A percentile compares a stretch with the other conserved stretches of the same genome.
Evolutionary conservation across 2,888 invertebrate genomes (phyloP).

Genomic region (Nomada goodeniana): DNA sequence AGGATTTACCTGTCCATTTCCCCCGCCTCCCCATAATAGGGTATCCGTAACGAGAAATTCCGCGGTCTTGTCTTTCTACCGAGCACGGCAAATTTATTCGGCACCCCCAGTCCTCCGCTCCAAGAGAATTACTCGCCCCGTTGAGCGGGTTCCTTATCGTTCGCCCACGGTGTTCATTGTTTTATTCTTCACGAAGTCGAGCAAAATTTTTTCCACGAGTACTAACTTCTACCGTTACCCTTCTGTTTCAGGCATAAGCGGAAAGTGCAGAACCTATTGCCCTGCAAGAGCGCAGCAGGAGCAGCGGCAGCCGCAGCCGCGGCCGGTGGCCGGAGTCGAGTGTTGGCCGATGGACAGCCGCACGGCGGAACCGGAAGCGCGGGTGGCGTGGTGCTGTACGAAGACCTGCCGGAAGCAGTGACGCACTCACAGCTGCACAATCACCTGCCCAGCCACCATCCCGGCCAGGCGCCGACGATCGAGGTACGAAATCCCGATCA

Average conservation of each 20-base stretch:
- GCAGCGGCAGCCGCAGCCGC: conserved; percentile 82
- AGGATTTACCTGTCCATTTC: conserved; percentile 28
- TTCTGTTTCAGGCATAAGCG: conserved; percentile 91
- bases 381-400: conserved; percentile 89
- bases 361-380: conserved; percentile 80
- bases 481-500: conserved; percentile 80
- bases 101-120: background rate
- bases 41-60: conserved; percentile 58
- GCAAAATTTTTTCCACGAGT: background rate
- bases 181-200: background rate
- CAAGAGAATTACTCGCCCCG: conserved; percentile 10
- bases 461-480: conserved; percentile 80
- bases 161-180: conserved; percentile 7
- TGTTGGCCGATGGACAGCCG: conserved; percentile 82
- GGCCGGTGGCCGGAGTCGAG: conserved; percentile 81
- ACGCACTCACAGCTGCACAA: conserved; percentile 84
- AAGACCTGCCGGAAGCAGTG: conserved; percentile 90
- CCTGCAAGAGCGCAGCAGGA: conserved; percentile 89
- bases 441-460: conserved; percentile 74
- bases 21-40: conserved; percentile 20
- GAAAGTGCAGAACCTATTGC: conserved; percentile 93
- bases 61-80: conserved; percentile 40
- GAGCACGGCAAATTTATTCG: conserved; percentile 36
- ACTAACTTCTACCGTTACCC: conserved; percentile 24
- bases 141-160: conserved; percentile 25